Evolutionary conservation across 2,888 invertebrate genomes (phyloP).

Genomic region (Hemistola chrysoprasaria): DNA sequence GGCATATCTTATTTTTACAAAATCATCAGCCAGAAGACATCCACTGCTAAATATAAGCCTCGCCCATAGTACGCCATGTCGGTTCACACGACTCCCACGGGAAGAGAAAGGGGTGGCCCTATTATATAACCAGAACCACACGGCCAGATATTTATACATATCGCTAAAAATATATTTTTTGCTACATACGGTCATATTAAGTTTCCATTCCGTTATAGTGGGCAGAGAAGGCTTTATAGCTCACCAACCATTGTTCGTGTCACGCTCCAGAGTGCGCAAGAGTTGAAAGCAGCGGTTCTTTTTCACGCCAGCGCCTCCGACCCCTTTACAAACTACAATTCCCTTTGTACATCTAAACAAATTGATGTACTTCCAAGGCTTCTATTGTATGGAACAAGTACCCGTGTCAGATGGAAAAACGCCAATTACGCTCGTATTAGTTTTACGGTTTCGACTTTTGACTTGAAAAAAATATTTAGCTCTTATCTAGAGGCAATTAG

Average conservation of each 20-base stretch:
- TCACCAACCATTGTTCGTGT: slow-evolving; percentile 21
- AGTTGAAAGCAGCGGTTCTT: slow-evolving; percentile 41
- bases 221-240: slow-evolving; percentile 5
- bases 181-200: no score
- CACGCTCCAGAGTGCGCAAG: slow-evolving; percentile 32
- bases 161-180: no score
- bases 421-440: slow-evolving; percentile 14
- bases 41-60: no score
- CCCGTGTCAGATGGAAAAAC: slow-evolving; percentile 49
- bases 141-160: no score
- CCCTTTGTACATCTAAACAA: slow-evolving; percentile 38
- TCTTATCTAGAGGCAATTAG: no score
- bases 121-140: no score
- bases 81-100: no score
- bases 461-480: slow-evolving; percentile 21
- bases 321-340: slow-evolving; percentile 27
- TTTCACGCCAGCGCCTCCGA: slow-evolving; percentile 46
- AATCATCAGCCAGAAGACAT: no score
- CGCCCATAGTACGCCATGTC: no score
- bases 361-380: slow-evolving; percentile 43
- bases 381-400: slow-evolving; percentile 58
- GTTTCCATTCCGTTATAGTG: no score
- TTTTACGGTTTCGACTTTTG: slow-evolving; percentile 18
- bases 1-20: no score
- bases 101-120: no score